Conservation (phyloP, 2,797 vertebrate species). For the Eospalax fontanierii region DNA sequence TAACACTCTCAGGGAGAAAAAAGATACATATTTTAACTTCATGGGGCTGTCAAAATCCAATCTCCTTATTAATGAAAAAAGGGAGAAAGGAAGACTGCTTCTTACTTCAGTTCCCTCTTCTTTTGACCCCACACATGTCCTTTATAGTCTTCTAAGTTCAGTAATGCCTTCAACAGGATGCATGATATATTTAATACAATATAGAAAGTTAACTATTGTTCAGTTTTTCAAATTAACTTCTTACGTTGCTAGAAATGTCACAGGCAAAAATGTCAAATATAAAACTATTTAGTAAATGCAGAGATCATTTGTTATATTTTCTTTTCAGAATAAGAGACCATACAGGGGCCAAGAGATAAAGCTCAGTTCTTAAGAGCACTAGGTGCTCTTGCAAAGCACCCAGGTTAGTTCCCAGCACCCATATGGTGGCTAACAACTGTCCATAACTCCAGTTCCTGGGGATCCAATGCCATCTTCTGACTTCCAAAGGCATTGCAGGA, state of each 20-base stretch:
- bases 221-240: background rate
- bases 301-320: background rate
- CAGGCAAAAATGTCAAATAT: slow-evolving; percentile 9
- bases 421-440: too few relatives aligned
- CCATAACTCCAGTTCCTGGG: too few relatives aligned
- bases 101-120: background rate
- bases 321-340: background rate
- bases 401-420: too few relatives aligned
- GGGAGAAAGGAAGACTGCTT: background rate
- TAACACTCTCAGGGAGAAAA: background rate
- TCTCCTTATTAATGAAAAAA: background rate
- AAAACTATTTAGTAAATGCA: background rate
- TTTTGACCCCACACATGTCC: background rate
- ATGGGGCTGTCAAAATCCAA: background rate
- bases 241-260: background rate
- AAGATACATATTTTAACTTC: background rate
- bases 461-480: too few relatives aligned
- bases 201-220: background rate
- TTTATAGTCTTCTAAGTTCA: background rate
- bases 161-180: background rate
- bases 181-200: background rate
- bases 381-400: too few relatives aligned
- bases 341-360: too few relatives aligned
- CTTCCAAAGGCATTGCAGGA: too few relatives aligned
- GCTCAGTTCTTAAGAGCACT: too few relatives aligned